These are phyloP conservation scores for Pseudorectes ferrugineus DNA, from an alignment of 2,113 vertebrate genomes.

Conservation along the genomic window DNA sequence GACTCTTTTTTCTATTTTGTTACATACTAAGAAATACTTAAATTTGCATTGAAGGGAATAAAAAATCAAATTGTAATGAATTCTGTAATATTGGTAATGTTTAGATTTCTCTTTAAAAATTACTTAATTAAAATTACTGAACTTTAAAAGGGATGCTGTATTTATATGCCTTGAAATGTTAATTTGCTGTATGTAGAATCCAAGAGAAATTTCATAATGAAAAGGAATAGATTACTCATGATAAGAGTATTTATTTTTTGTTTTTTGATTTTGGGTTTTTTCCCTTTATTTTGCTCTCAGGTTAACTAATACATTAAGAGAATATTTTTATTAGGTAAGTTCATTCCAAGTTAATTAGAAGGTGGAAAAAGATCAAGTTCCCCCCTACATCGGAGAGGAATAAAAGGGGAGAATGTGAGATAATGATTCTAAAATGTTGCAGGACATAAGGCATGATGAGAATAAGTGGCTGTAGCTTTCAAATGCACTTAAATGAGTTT, in stretches of 20 bases:
- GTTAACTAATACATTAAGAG: neutral
- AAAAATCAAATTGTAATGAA: neutral
- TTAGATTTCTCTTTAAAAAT: neutral
- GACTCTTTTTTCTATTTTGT: neutral
- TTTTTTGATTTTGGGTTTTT: neutral
- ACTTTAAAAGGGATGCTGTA: neutral
- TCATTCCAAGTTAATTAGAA: neutral
- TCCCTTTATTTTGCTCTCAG: neutral
- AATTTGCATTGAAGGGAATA: neutral
- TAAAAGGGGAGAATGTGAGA: neutral
- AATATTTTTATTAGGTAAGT: neutral
- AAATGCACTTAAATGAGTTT: neutral
- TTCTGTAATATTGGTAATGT: neutral
- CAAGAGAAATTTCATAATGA: neutral
- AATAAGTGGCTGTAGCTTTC: neutral
- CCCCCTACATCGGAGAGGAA: neutral
- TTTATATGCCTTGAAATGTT: neutral
- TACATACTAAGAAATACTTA: neutral
- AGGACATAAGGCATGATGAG: neutral
- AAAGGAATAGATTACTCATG: neutral
- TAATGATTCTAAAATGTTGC: neutral
- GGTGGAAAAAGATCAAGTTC: neutral
- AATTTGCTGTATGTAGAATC: neutral
- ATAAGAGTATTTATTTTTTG: neutral
- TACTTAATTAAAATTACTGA: neutral